phyloP scores from a whole-genome alignment of 2,888 invertebrate genomes.

The Caenorhabditis drosophilae region DNA sequence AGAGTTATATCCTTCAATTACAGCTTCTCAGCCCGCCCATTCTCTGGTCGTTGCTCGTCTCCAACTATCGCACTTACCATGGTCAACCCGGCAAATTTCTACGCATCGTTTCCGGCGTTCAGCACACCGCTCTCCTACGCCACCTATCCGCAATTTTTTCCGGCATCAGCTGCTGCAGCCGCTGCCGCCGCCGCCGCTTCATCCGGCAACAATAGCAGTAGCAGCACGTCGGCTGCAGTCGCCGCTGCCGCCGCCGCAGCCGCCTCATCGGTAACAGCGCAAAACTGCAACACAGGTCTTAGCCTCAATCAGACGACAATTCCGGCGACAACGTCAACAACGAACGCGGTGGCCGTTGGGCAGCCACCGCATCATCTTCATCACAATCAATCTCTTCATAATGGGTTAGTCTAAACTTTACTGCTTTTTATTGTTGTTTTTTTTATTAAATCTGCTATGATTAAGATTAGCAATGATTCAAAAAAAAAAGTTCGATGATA shows the following conservation, averaged over 20 bases:
- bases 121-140: conserved; percentile 18
- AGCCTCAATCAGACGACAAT: conserved; percentile 6
- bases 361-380: too few species aligned
- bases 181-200: not conserved
- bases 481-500: too few species aligned
- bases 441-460: not conserved
- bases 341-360: too few species aligned
- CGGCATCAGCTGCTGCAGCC: conserved; percentile 1
- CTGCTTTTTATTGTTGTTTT: not conserved
- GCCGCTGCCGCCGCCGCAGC: conserved; percentile 1
- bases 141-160: conserved; percentile 19
- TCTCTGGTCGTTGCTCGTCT: not conserved
- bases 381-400: too few species aligned
- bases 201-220: too few species aligned
- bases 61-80: conserved; percentile 6
- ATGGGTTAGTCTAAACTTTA: too few species aligned
- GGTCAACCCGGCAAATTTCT: conserved; percentile 23
- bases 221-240: too few species aligned
- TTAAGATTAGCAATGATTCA: not conserved
- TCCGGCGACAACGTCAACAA: conserved; percentile 6
- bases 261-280: not conserved
- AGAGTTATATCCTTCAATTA: too few species aligned
- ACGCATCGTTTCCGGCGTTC: conserved; percentile 21
- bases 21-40: too few species aligned
- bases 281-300: too few species aligned